Percentiles rank a stretch among this genome's conserved stretches.
Conservation (phyloP, 2,888 invertebrate genomes). For the Caradrina kadenii region DNA sequence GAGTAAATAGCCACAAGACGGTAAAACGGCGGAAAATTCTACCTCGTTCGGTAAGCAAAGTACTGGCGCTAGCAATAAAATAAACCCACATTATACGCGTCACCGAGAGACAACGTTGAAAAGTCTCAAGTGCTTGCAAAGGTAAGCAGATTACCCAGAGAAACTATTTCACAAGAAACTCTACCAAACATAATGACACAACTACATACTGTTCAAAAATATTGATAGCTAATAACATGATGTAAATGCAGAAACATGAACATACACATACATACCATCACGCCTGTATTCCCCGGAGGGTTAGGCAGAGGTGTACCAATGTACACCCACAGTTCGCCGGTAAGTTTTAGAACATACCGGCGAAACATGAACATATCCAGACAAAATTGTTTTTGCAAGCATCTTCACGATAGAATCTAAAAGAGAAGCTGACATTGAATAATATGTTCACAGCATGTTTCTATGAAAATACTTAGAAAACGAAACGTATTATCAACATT, state of each 20-base stretch:
- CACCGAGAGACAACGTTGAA: neutral
- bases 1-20: neutral
- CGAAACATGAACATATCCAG: constrained; percentile 19
- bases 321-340: too few relatives aligned
- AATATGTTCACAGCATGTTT: constrained; percentile 50
- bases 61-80: neutral
- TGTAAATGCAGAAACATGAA: constrained; percentile 26
- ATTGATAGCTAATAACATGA: constrained; percentile 23
- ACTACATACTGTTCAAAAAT: constrained; percentile 14
- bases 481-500: constrained; percentile 47
- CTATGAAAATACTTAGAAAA: constrained; percentile 41
- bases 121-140: neutral
- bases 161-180: neutral
- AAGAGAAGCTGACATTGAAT: constrained; percentile 54
- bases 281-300: too few relatives aligned
- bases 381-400: constrained; percentile 22
- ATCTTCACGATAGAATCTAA: constrained; percentile 35
- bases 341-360: too few relatives aligned
- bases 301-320: too few relatives aligned
- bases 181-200: constrained; percentile 1
- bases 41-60: neutral
- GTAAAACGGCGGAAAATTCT: neutral
- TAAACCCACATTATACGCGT: neutral
- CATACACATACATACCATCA: constrained; percentile 16
- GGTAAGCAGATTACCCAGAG: neutral